Evolutionary conservation across 2,797 vertebrate species (phyloP).

Genomic region (Xiphorhynchus erythropygius): DNA sequence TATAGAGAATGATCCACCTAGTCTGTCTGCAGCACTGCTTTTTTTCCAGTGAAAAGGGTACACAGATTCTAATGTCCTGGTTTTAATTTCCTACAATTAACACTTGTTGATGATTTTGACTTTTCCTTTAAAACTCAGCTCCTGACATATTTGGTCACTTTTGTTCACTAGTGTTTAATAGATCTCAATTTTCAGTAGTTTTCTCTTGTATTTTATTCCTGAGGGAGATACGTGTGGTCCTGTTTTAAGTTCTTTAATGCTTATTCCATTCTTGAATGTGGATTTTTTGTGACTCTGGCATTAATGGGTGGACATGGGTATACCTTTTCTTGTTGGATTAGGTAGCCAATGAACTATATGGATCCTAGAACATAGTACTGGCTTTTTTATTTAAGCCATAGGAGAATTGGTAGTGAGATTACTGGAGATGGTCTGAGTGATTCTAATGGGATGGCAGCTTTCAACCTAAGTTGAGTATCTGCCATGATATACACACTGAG

Average conservation of each 20-base stretch:
- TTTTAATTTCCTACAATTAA: not conserved
- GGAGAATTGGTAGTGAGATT: not conserved
- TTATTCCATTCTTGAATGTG: not conserved
- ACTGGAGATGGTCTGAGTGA: not conserved
- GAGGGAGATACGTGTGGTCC: fast-evolving
- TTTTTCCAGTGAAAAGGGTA: not conserved
- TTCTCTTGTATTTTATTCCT: not conserved
- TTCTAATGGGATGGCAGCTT: not conserved
- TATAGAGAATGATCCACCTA: not conserved
- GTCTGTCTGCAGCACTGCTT: not conserved
- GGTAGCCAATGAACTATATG: not conserved
- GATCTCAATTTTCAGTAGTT: not conserved
- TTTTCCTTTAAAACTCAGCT: not conserved
- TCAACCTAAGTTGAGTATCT: not conserved
- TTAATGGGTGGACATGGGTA: not conserved
- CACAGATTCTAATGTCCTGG: not conserved
- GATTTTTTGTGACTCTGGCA: not conserved
- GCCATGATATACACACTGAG: not conserved
- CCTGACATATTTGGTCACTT: not conserved
- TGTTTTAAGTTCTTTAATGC: not conserved
- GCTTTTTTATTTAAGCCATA: not conserved
- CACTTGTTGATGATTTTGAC: not conserved
- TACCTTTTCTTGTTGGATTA: not conserved
- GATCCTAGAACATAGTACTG: not conserved
- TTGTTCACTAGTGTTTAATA: not conserved